Conservation (phyloP, 1,140 invertebrate species). For the Zaprionus camerounensis region DNA sequence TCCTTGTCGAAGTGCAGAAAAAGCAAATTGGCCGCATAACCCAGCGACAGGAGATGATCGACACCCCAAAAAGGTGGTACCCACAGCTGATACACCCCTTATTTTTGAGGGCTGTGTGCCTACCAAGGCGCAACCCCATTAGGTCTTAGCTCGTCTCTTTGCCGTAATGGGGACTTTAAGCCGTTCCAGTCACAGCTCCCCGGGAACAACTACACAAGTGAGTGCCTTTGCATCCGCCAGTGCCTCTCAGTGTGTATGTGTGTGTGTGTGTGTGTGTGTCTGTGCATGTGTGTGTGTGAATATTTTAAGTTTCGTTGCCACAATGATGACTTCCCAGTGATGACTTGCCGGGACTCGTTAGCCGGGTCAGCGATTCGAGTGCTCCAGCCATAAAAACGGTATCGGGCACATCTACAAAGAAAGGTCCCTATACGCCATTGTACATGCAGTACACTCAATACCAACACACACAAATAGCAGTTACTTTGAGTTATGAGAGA, state of each 20-base stretch:
- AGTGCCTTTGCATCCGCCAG: not conserved
- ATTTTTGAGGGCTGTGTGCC: not conserved
- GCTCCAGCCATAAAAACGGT: slow-evolving; percentile 34
- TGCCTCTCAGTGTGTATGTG: slow-evolving; percentile 3
- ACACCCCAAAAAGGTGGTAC: not conserved
- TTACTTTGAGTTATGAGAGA: slow-evolving; percentile 4
- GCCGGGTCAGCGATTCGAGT: slow-evolving; percentile 31
- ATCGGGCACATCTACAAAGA: not conserved
- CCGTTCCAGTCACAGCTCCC: slow-evolving; percentile 9
- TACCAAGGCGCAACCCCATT: slow-evolving; percentile 16
- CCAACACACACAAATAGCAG: not conserved
- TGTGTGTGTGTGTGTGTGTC: slow-evolving; percentile 14
- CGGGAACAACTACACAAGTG: slow-evolving; percentile 4
- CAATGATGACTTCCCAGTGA: slow-evolving; percentile 11
- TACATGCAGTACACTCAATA: not conserved
- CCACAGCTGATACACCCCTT: no score
- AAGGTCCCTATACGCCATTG: not conserved
- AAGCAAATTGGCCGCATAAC: not conserved
- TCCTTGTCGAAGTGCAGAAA: not conserved
- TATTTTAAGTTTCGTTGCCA: slow-evolving; percentile 14
- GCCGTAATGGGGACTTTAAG: slow-evolving; percentile 5
- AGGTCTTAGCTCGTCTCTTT: not conserved
- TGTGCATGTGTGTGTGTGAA: slow-evolving; percentile 29
- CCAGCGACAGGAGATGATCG: not conserved
- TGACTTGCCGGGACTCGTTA: slow-evolving; percentile 30